phyloP scores from a whole-genome alignment of 2,888 invertebrate genomes.

The Idaea straminata region DNA sequence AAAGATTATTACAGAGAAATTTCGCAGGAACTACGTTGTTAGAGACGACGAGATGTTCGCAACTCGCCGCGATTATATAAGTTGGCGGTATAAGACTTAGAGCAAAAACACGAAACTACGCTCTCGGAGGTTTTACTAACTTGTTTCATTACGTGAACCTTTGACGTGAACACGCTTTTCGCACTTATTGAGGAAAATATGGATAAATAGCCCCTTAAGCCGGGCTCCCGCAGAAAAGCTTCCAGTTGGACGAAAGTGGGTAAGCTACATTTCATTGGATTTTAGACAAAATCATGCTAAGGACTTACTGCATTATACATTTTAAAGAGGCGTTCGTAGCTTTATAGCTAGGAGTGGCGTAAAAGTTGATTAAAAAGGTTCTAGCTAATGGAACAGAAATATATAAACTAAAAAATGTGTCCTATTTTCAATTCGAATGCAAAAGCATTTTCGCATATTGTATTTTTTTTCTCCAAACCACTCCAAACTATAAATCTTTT shows the following conservation, averaged over 20 bases:
- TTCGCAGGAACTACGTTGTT: neutral
- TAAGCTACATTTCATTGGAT: neutral
- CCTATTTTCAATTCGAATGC: no score
- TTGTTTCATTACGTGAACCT: constrained; percentile 17
- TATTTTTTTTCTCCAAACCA: no score
- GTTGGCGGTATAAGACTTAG: neutral
- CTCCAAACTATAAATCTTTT: no score
- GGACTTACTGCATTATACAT: neutral
- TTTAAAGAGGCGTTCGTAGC: no score
- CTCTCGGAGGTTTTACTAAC: constrained; percentile 14
- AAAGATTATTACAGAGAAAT: neutral
- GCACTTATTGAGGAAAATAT: neutral
- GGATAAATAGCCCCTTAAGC: neutral
- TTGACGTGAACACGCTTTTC: neutral
- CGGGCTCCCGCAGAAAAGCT: neutral
- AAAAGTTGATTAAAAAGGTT: no score
- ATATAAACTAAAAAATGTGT: no score
- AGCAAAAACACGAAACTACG: constrained; percentile 16
- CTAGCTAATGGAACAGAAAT: no score
- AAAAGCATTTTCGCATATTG: no score
- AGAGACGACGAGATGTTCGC: neutral
- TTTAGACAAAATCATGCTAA: neutral
- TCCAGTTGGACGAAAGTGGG: neutral
- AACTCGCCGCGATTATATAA: neutral
- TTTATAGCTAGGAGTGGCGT: no score